These are phyloP conservation scores for Dicyrtomina minuta DNA, from an alignment of 2,888 invertebrate species.

Conservation along the genomic window DNA sequence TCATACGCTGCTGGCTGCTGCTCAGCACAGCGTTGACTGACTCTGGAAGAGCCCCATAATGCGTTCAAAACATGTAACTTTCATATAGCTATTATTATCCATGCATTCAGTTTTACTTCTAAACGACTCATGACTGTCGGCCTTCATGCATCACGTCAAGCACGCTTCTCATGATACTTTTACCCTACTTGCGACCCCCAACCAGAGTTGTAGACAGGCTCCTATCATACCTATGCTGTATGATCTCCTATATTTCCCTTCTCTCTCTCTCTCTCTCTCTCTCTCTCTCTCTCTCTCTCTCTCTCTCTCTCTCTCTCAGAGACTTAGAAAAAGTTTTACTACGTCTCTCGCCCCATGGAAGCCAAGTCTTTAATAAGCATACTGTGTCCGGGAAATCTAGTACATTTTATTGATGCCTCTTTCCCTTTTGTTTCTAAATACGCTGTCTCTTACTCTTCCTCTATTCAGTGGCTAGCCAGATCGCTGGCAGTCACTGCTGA, in stretches of 20 bases:
- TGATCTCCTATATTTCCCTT: too few relatives aligned
- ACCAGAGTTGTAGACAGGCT: background rate
- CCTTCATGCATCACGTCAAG: constrained; percentile 31
- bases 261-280: too few relatives aligned
- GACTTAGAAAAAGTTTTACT: too few relatives aligned
- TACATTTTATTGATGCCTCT: constrained; percentile 14
- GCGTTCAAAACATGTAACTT: constrained; percentile 14
- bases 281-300: constrained; percentile 15
- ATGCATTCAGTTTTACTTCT: constrained; percentile 9
- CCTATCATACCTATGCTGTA: background rate
- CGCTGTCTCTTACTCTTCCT: constrained; percentile 2
- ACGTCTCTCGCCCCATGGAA: background rate
- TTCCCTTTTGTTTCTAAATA: constrained; percentile 10
- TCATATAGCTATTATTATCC: background rate
- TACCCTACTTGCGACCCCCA: constrained; percentile 5
- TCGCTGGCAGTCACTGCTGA: too few relatives aligned
- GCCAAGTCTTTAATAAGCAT: constrained; percentile 23
- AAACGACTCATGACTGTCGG: constrained; percentile 18
- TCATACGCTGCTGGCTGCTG: background rate
- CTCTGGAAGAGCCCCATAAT: too few relatives aligned
- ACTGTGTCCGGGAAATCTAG: constrained; percentile 2
- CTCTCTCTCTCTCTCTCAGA: constrained; percentile 12
- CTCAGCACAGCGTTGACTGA: background rate
- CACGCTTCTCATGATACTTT: constrained; percentile 24
- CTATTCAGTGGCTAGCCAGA: too few relatives aligned